Evolutionary conservation across 2,888 invertebrate genomes (phyloP), one percentile per base, ranked within the genome.

Genomic region (Carpatolechia fugitivella): DNA sequence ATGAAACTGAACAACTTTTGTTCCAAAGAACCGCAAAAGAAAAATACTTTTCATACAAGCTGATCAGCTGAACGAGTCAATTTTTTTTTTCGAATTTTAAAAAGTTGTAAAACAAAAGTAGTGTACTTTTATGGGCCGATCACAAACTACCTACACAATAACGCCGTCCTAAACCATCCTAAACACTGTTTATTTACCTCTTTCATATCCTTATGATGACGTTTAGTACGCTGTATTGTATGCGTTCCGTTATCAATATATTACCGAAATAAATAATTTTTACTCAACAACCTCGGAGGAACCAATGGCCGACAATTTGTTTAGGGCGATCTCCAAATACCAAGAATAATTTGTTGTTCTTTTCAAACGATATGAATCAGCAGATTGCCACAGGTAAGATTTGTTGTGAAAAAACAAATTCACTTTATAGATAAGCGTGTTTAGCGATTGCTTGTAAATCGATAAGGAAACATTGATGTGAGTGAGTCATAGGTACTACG

Each of bases 391-490:
- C 10, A 8, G 33, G 31, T 16, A 13, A 6, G 3, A 24, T 13
- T 4, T 14, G 2, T 24, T 6, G 29, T 31, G 13, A 49, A 48
- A 18, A 30, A 18, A 11, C 3, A 5, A 14, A 16, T 31, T 48
- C 14, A 18, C 11, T 16, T n/a, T 40, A 16, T 52, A 18, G 52
- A 52, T 52, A 52, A 52, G 52, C 40, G 16, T 52, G 13, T 31
- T 51, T 50, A 38, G 24, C 24, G 38, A 50, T 47, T 47, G 31
- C 31, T 31, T 35, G 49, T 35, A 35, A 49, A 49, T 49, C 49
- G 35, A 49, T 31, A 35, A 49, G 49, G 49, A 49, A 49, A 49
- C 47, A 48, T 10, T 29, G 24, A 24, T 6, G 14, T n/a, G 31
- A 29, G 18, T 49, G 35, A 49, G 20, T 49, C 49, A 49, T 33